Conservation (phyloP, 2,888 invertebrate species). For the Tholera decimalis region DNA sequence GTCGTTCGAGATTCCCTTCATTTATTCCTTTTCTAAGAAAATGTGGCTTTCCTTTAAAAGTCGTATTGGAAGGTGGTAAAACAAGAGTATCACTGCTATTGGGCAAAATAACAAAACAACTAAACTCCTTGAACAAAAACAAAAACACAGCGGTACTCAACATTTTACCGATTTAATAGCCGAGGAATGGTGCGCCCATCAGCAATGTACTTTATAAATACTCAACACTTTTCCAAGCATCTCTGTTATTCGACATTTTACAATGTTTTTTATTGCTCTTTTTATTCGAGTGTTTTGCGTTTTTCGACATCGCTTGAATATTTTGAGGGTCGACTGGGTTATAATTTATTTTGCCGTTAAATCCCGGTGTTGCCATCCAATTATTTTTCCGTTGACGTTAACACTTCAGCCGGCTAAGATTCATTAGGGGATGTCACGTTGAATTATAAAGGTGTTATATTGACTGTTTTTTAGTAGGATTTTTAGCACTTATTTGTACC, state of each 20-base stretch:
- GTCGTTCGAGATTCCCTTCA: constrained; percentile 2
- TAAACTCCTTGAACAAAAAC: constrained; percentile 22
- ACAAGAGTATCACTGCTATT: background rate
- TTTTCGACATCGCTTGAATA: constrained; percentile 51
- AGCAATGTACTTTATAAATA: constrained; percentile 43
- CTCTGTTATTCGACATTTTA: constrained; percentile 46
- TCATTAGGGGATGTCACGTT: constrained; percentile 38
- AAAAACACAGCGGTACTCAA: constrained; percentile 37
- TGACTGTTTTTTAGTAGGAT: background rate
- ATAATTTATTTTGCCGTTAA: constrained; percentile 38
- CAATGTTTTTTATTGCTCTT: constrained; percentile 51
- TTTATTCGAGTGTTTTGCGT: constrained; percentile 40
- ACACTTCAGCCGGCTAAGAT: constrained; percentile 27
- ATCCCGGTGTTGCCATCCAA: constrained; percentile 26
- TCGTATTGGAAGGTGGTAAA: background rate
- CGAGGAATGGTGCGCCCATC: constrained; percentile 24
- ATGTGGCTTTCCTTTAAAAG: background rate
- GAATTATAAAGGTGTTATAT: constrained; percentile 15
- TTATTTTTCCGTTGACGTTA: constrained; percentile 38
- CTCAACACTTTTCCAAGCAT: constrained; percentile 40
- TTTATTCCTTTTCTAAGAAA: constrained; percentile 23
- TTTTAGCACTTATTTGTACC: background rate
- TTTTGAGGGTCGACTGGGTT: constrained; percentile 25
- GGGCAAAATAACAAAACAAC: constrained; percentile 18
- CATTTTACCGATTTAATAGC: constrained; percentile 43